Base-by-base conservation (phyloP, 2,113 vertebrate species). In the Rhinoderma darwinii region DNA sequence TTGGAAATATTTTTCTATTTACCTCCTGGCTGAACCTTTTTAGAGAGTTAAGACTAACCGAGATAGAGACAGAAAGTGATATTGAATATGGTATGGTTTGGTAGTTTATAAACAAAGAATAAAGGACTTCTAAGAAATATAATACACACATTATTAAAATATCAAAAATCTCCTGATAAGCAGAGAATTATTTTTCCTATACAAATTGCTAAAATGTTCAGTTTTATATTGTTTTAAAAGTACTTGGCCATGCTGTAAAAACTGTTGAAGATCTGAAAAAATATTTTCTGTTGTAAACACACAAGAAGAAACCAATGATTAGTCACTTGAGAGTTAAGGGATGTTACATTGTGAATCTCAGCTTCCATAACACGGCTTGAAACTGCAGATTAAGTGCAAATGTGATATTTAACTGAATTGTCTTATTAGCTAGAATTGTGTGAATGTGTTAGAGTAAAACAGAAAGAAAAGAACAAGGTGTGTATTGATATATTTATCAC, bases 361-460 rank as follows among this genome's bases (percentile, higher is more conserved):
- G 83, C 25, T 84, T 84, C 51, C 5, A 51, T 84, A 75, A 75
- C 83, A 84, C 39, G 15, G 37, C 30, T 59, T 73, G 82, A 84
- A 74, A n/a, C 47, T 59, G 47, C 74, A 74, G 50, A 73, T 56
- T 56, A 75, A 59, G 70, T 84, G 83, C 72, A 75, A 84, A 84
- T 84, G 72, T 84, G 51, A 84, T 84, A 84, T 61, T 54, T 75
- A 84, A 30, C 83, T 61, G 50, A 73, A 73, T 6, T 35, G n/a
- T 54, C 70, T 61, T 84, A 84, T 84, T 84, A 84, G 37, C 51
- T 39, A 73, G n/a, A 84, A 84, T 75, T 75, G 70, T 84, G 70
- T 84, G 83, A 84, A 75, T 59, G 70, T 84, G 47, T 84, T 32
- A 84, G 47, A 51, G 70, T 59, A 43, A 84, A 75, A 56, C 20